Evolutionary conservation across 2,113 vertebrate species (phyloP), one percentile per base, ranked within the genome.

Genomic region (Cricetomys ansorgei): DNA sequence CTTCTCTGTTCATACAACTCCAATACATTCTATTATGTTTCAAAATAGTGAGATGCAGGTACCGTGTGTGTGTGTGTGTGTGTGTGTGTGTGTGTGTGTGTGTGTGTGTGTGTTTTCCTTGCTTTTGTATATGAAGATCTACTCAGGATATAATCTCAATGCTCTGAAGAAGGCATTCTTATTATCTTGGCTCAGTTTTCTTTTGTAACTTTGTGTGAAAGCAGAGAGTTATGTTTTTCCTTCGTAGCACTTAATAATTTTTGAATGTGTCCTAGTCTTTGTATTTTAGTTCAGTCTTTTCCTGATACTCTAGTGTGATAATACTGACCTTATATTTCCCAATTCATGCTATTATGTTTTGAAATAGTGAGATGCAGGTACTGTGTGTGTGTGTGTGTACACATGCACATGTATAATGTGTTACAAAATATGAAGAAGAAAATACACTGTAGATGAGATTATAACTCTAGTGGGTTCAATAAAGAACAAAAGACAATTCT

Each of bases 201-300:
- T 64, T 94, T 86, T 72, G 59, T 89, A 31, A 72, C n/a, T 65
- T 84, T 67, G 21, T 43, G 11, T 50, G 59, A 91, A 91, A 94
- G 31, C 45, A 59, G 9, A 45, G 37, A 86, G 50, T 15, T 25
- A 43, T 83, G 69, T 59, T 69, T 73, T 77, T 84, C 37, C 37
- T 77, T 70, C 59, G 62, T 62, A 59, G 29, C 21, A 79, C 27
- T 70, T 77, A 87, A 31, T 21, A 73, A 57, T 92, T 95, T 92
- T 9, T 6, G 59, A 72, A 50, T 70, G 53, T 77, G 34, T 16
- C 17, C 43, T 90, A 76, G 73, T 85, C 57, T 84, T 55, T n/a
- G 4, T 81, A 72, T 87, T 87, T 97, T 91, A 89, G 11, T 92
- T 83, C 75, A 70, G 15, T 79, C 17, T 81, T 95, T 84, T 92